These are phyloP conservation scores for Nephila pilipes DNA, from an alignment of 1,140 invertebrate species.

Conservation along the genomic window DNA sequence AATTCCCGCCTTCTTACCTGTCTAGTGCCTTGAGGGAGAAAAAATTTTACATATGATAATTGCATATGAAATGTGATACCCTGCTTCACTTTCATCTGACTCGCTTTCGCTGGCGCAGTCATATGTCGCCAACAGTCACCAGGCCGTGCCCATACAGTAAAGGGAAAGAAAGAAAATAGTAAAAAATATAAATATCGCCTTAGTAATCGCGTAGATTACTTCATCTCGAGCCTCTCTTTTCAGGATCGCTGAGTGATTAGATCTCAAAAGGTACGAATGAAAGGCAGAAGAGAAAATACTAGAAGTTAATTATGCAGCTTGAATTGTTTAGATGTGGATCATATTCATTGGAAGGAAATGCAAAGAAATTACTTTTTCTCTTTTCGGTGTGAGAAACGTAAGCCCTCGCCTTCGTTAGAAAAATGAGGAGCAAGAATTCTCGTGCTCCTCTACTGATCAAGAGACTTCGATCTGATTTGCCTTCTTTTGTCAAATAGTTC, in stretches of 20 bases:
- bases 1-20: conserved; percentile 27
- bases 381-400: conserved; percentile 35
- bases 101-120: not conserved
- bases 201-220: conserved; percentile 2
- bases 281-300: conserved; percentile 31
- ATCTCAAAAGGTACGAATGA: conserved; percentile 52
- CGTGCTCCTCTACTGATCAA: conserved; percentile 19
- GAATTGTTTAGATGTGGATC: conserved; percentile 50
- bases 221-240: conserved; percentile 52
- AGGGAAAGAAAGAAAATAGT: not conserved
- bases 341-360: conserved; percentile 40
- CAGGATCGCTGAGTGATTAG: conserved; percentile 38
- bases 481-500: not conserved
- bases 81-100: conserved; percentile 11
- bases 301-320: conserved; percentile 61
- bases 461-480: conserved; percentile 29
- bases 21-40: conserved; percentile 28
- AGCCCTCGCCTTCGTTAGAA: conserved; percentile 2
- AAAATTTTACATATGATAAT: conserved; percentile 68
- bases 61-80: conserved; percentile 63
- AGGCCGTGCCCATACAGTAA: not conserved
- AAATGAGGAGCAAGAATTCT: conserved; percentile 27
- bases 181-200: conserved; percentile 12
- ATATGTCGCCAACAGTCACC: conserved; percentile 12
- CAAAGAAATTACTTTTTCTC: conserved; percentile 68